A percentile compares a stretch with the other conserved stretches of the same genome.
These are phyloP conservation scores for Cyclophora punctaria DNA, from an alignment of 2,888 invertebrate species.

Conservation along the genomic window DNA sequence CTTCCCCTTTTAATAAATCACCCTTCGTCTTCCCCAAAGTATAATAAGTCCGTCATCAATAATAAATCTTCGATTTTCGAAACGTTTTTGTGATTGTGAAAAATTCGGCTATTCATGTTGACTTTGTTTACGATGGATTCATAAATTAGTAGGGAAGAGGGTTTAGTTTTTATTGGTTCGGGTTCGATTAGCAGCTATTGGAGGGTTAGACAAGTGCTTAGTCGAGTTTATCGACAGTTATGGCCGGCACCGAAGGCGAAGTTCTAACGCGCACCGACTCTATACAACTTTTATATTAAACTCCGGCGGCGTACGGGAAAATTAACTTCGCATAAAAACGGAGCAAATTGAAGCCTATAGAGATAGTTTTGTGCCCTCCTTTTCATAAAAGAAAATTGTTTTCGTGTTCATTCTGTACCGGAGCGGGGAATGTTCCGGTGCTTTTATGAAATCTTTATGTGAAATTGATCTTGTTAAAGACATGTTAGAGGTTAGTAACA, in stretches of 20 bases:
- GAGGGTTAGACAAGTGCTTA: constrained; percentile 7
- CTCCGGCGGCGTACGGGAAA: constrained; percentile 10
- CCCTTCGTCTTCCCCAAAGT: constrained; percentile 10
- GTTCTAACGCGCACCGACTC: constrained; percentile 3
- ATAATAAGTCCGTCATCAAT: constrained; percentile 17
- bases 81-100: constrained; percentile 12
- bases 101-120: constrained; percentile 10
- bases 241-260: constrained; percentile 10
- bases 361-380: too few relatives aligned
- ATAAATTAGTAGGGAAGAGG: too few relatives aligned
- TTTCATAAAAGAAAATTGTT: too few relatives aligned
- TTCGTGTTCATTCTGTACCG: too few relatives aligned
- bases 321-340: constrained; percentile 10
- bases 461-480: too few relatives aligned
- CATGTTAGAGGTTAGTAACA: too few relatives aligned
- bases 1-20: constrained; percentile 18
- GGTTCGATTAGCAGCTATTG: neutral
- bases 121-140: constrained; percentile 6
- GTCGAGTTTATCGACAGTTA: constrained; percentile 15
- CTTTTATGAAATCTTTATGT: too few relatives aligned
- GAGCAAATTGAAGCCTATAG: constrained; percentile 3
- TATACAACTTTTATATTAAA: constrained; percentile 32
- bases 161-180: neutral
- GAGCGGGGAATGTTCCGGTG: too few relatives aligned
- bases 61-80: constrained; percentile 18